phyloP scores from a whole-genome alignment of 2,113 vertebrate species.

The Athene cunicularia region DNA sequence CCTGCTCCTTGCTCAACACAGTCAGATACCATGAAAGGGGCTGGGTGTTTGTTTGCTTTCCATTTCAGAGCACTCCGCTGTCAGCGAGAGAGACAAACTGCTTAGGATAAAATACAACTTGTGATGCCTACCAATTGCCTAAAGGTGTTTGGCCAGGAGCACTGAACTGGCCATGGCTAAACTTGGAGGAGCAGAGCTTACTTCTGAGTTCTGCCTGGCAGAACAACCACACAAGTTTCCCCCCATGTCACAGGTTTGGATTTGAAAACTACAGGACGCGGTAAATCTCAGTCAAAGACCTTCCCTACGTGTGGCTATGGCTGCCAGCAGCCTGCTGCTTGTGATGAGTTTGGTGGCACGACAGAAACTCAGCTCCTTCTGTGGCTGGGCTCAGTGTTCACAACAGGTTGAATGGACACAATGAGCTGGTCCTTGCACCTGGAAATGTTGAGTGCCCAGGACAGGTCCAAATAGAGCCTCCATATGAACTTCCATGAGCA shows the following conservation, averaged over 20 bases:
- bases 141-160: neutral
- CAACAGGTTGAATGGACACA: neutral
- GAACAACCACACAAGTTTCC: neutral
- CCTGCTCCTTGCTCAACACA: neutral
- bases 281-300: neutral
- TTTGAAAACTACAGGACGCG: neutral
- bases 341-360: neutral
- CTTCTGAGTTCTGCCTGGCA: neutral
- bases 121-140: no score
- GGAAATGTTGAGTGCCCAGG: neutral
- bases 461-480: neutral
- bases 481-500: neutral
- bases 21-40: no score
- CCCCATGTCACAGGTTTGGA: neutral
- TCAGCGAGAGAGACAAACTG: neutral
- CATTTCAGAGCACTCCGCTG: neutral
- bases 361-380: neutral
- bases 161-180: neutral
- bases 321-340: neutral
- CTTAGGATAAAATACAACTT: neutral
- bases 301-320: neutral
- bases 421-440: neutral
- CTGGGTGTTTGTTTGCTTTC: neutral
- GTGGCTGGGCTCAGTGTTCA: neutral
- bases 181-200: neutral